These are phyloP conservation scores for Dendrocincla fuliginosa DNA, from an alignment of 2,797 vertebrate genomes.

Conservation along the genomic window DNA sequence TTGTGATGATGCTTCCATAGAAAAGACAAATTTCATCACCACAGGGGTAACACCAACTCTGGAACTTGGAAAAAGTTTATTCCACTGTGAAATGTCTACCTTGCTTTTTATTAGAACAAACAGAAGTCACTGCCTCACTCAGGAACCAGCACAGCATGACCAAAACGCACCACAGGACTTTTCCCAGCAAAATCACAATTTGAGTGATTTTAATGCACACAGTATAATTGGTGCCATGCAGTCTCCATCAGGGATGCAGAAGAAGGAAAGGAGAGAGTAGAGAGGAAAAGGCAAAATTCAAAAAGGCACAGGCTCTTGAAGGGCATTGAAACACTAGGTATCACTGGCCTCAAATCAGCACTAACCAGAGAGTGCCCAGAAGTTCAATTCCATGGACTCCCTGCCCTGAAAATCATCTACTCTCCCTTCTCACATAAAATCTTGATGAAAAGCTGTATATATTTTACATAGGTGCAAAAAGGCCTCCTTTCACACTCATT, in stretches of 20 bases:
- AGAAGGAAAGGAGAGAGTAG: not conserved
- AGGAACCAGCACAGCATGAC: not conserved
- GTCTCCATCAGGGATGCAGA: not conserved
- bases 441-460: not conserved
- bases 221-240: not conserved
- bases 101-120: not conserved
- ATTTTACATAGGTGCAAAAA: not conserved
- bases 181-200: not conserved
- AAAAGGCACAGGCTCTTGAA: not conserved
- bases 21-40: not conserved
- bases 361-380: not conserved
- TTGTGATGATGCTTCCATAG: not conserved
- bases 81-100: not conserved
- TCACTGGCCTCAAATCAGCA: not conserved
- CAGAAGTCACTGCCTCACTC: not conserved
- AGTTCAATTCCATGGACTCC: not conserved
- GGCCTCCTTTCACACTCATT: not conserved
- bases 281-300: not conserved
- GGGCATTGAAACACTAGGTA: not conserved
- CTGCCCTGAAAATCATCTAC: not conserved
- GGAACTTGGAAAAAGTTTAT: not conserved
- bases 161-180: not conserved
- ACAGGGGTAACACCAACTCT: not conserved
- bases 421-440: not conserved
- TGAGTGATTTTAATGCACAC: not conserved